Conservation (phyloP, 2,113 vertebrate species). For the Trichechus manatus region DNA sequence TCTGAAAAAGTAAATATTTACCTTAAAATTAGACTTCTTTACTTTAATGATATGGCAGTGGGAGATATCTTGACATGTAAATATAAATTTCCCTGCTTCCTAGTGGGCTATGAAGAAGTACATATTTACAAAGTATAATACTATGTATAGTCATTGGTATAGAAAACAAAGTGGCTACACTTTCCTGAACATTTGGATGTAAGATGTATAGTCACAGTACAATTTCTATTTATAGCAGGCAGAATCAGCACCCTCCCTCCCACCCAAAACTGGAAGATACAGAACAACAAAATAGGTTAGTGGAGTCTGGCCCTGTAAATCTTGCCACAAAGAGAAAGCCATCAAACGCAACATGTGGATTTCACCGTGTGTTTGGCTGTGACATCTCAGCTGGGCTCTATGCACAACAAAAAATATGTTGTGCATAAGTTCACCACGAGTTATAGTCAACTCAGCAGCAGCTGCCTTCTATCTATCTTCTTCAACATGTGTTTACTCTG, state of each 20-base stretch:
- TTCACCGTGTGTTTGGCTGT: background rate
- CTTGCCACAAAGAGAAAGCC: background rate
- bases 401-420: background rate
- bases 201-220: no score
- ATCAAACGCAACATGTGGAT: fast-evolving
- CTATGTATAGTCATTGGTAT: background rate
- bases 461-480: background rate
- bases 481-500: background rate
- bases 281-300: background rate
- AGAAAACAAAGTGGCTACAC: background rate
- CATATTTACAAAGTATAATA: background rate
- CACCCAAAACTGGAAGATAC: background rate
- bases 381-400: background rate
- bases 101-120: background rate
- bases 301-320: background rate
- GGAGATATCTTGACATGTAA: no score
- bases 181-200: background rate
- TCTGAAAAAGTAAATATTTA: background rate
- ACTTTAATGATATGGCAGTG: background rate
- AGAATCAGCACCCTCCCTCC: background rate
- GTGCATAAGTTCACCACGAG: no score
- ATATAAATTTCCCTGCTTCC: background rate
- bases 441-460: no score
- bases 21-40: background rate
- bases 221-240: background rate